These are phyloP conservation scores for Omphaloscelis lunosa DNA, from an alignment of 2,888 invertebrate species.

Conservation along the genomic window DNA sequence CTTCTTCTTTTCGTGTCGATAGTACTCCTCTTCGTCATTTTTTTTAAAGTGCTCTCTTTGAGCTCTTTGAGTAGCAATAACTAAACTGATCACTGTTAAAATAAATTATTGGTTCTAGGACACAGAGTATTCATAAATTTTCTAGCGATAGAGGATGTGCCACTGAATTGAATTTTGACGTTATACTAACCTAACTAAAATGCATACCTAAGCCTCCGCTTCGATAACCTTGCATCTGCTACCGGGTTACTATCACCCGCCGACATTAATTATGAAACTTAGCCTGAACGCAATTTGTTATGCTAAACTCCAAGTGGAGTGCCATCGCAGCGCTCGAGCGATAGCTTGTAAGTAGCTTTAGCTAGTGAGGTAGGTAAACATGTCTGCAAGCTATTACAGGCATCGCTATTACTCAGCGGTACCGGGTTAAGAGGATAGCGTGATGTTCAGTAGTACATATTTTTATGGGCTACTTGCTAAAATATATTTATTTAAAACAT, in stretches of 20 bases:
- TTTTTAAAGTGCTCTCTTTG: too few relatives aligned
- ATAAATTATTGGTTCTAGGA: neutral
- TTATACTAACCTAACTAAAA: neutral
- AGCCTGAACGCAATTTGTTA: conserved; percentile 53
- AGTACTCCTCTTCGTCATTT: too few relatives aligned
- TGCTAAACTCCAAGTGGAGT: conserved; percentile 48
- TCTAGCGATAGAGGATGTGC: neutral
- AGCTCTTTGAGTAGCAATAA: neutral
- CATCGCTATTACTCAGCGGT: conserved; percentile 24
- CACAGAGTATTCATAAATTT: neutral
- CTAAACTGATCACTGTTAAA: neutral
- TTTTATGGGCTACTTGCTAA: conserved; percentile 16
- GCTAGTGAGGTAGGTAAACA: conserved; percentile 34
- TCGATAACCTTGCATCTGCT: conserved; percentile 29
- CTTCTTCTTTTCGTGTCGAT: too few relatives aligned
- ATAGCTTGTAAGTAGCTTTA: conserved; percentile 34
- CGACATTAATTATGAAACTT: conserved; percentile 55
- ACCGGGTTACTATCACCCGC: conserved; percentile 4
- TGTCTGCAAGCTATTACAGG: conserved; percentile 34
- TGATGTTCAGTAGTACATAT: conserved; percentile 8
- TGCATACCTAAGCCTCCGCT: neutral
- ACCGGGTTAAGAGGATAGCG: conserved; percentile 2
- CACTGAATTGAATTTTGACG: neutral
- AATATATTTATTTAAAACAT: too few relatives aligned
- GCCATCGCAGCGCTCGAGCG: conserved; percentile 38